phyloP scores from a whole-genome alignment of 2,888 invertebrate genomes.

The Tinea pellionella region DNA sequence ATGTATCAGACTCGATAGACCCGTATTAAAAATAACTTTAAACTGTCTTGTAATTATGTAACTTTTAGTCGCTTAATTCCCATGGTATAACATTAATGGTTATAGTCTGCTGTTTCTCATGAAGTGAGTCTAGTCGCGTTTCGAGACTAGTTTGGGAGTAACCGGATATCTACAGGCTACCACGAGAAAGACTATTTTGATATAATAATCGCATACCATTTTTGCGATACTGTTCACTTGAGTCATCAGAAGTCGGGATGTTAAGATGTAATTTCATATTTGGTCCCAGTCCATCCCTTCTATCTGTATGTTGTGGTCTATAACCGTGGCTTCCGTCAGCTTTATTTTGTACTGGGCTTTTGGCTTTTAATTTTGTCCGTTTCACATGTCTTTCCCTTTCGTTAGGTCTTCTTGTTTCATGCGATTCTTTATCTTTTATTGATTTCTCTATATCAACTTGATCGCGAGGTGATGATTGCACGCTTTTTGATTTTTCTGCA shows the following conservation, averaged over 20 bases:
- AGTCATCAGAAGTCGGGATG: constrained; percentile 72
- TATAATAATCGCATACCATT: too few relatives aligned
- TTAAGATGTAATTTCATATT: constrained; percentile 66
- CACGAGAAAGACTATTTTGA: too few relatives aligned
- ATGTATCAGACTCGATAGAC: too few relatives aligned
- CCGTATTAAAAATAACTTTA: too few relatives aligned
- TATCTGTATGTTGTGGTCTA: constrained; percentile 51
- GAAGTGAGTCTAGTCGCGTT: too few relatives aligned
- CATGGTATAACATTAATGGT: too few relatives aligned
- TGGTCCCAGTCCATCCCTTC: constrained; percentile 62
- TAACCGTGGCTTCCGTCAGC: constrained; percentile 38
- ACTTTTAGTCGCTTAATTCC: too few relatives aligned
- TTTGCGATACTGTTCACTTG: constrained; percentile 66
- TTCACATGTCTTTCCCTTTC: constrained; percentile 61
- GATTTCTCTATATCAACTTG: constrained; percentile 47
- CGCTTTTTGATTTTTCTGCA: constrained; percentile 53
- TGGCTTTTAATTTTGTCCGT: constrained; percentile 58
- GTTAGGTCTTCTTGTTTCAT: constrained; percentile 43
- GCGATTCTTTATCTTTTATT: constrained; percentile 43
- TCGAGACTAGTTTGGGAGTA: too few relatives aligned
- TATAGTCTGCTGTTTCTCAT: too few relatives aligned
- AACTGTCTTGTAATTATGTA: too few relatives aligned
- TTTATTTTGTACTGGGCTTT: constrained; percentile 60
- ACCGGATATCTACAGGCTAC: too few relatives aligned
- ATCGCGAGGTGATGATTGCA: constrained; percentile 55